phyloP scores from a whole-genome alignment of 2,888 invertebrate genomes.

The Keiferia lycopersicella region DNA sequence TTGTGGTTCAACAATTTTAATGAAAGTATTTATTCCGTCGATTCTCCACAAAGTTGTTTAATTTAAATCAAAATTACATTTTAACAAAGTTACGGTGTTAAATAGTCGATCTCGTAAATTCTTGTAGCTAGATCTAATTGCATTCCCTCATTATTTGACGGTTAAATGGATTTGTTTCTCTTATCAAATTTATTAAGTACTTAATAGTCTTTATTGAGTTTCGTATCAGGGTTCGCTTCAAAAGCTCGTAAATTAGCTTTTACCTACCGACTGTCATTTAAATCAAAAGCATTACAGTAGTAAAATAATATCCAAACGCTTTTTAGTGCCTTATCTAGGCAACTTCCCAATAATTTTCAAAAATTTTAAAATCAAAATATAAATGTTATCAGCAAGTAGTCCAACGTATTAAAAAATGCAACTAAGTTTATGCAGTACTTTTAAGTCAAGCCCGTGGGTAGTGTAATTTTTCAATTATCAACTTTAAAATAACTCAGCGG shows the following conservation, averaged over 20 bases:
- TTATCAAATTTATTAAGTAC: neutral
- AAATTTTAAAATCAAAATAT: no score
- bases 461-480: neutral
- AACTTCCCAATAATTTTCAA: no score
- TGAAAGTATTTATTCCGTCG: slow-evolving; percentile 63
- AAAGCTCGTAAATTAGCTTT: neutral
- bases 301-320: no score
- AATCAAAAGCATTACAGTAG: no score
- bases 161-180: slow-evolving; percentile 7
- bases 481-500: neutral
- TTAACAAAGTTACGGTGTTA: slow-evolving; percentile 45
- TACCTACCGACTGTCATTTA: no score
- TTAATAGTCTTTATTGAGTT: slow-evolving; percentile 4
- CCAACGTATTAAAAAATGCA: neutral
- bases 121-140: slow-evolving; percentile 20
- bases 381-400: no score
- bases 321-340: no score
- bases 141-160: slow-evolving; percentile 19
- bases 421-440: neutral
- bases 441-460: neutral
- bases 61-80: slow-evolving; percentile 54
- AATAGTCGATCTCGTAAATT: slow-evolving; percentile 35
- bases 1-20: slow-evolving; percentile 72
- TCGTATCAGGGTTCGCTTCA: neutral
- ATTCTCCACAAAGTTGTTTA: slow-evolving; percentile 58